A percentile compares a stretch with the other conserved stretches of the same genome.
phyloP scores from a whole-genome alignment of 1,140 invertebrate species.

The Centruroides sculpturatus region DNA sequence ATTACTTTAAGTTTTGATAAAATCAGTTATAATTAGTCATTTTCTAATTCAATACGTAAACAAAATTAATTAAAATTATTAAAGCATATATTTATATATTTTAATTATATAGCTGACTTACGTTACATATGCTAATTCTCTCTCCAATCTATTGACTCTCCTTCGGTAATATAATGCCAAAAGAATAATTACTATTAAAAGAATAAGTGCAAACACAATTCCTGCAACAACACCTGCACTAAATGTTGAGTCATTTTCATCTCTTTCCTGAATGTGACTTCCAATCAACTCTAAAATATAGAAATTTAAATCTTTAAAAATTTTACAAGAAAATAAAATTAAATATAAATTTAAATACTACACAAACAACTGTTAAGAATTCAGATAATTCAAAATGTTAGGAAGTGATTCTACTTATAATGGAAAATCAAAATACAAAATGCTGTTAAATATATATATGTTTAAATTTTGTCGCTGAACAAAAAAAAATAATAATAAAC shows the following conservation, averaged over 20 bases:
- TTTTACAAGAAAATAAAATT: too few relatives aligned
- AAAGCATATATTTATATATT: background rate
- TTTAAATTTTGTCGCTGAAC: too few relatives aligned
- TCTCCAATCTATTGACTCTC: constrained; percentile 60
- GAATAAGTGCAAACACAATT: constrained; percentile 34
- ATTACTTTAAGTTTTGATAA: too few relatives aligned
- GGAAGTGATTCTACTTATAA: too few relatives aligned
- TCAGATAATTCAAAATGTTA: too few relatives aligned
- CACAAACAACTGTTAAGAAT: too few relatives aligned
- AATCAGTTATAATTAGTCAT: too few relatives aligned
- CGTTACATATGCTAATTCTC: constrained; percentile 71
- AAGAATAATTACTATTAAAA: constrained; percentile 42
- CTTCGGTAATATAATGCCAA: constrained; percentile 41
- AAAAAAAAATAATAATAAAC: too few relatives aligned
- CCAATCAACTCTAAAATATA: constrained; percentile 13
- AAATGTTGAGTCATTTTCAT: constrained; percentile 23
- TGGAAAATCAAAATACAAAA: too few relatives aligned
- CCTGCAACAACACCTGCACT: constrained; percentile 17
- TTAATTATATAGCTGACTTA: constrained; percentile 41
- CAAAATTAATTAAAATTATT: background rate
- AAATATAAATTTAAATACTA: too few relatives aligned
- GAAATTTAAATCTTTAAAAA: background rate
- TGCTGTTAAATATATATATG: too few relatives aligned
- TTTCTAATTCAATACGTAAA: too few relatives aligned
- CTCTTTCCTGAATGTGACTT: constrained; percentile 22